phyloP scores from a whole-genome alignment of 2,797 vertebrate genomes.

The Enteromius unitaeniatus region DNA sequence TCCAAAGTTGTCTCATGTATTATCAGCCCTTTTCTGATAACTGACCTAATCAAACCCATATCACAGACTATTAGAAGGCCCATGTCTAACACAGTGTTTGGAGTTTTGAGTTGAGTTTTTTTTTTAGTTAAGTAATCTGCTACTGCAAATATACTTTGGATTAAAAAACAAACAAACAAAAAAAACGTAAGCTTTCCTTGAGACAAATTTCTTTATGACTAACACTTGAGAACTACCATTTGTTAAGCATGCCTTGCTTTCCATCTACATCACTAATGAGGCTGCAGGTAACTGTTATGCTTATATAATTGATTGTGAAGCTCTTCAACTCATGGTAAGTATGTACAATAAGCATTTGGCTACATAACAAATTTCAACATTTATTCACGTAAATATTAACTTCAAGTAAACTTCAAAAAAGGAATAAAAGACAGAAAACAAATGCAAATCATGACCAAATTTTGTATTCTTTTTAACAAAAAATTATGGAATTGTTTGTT shows the following conservation, averaged over 20 bases:
- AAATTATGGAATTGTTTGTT: not conserved
- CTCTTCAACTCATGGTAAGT: constrained; percentile 1
- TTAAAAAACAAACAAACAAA: too few species aligned
- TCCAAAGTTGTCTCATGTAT: too few species aligned
- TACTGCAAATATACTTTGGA: too few species aligned
- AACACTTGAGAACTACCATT: not conserved
- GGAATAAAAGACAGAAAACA: not conserved
- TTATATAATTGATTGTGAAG: not conserved
- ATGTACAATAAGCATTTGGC: not conserved
- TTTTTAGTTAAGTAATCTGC: constrained; percentile 6
- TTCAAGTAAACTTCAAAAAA: not conserved
- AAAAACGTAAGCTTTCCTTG: not conserved
- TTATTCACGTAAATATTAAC: not conserved
- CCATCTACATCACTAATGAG: not conserved
- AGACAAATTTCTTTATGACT: not conserved
- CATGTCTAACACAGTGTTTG: not conserved
- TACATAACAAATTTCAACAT: not conserved
- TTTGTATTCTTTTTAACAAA: not conserved
- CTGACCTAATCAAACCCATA: constrained; percentile 6
- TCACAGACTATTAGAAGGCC: not conserved
- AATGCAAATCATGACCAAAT: not conserved
- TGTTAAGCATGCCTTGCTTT: constrained; percentile 20
- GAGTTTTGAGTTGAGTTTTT: not conserved
- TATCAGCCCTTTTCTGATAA: not conserved
- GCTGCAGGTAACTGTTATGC: constrained; percentile 21